Percentiles rank a stretch among this genome's conserved stretches.
Conservation (phyloP, 2,113 vertebrate genomes). For the Rutilus rutilus region DNA sequence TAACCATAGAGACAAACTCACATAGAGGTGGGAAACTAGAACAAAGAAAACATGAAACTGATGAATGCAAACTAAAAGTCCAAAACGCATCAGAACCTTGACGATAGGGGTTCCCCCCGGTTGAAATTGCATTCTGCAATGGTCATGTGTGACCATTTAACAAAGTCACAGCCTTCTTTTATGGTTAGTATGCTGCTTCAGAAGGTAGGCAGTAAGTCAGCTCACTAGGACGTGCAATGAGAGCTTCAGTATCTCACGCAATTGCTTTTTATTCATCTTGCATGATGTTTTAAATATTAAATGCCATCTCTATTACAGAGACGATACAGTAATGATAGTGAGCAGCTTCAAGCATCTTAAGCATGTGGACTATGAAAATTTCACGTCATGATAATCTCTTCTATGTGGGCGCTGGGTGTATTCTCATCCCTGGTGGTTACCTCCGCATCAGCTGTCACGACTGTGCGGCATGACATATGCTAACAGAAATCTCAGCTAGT, state of each 20-base stretch:
- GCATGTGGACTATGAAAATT: conserved; percentile 22
- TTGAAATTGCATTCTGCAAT: too few species aligned
- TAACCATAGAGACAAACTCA: too few species aligned
- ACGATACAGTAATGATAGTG: conserved; percentile 7
- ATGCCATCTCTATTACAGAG: conserved; percentile 9
- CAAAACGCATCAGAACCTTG: too few species aligned
- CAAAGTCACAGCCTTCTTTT: background rate
- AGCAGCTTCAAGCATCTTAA: background rate
- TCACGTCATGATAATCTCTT: background rate
- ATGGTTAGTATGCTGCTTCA: background rate
- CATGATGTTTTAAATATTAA: conserved; percentile 16
- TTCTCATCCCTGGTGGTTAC: conserved; percentile 24
- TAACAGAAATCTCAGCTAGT: conserved; percentile 41
- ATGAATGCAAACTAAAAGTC: too few species aligned
- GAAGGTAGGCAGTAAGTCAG: background rate
- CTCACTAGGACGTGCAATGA: background rate
- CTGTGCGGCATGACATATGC: conserved; percentile 27
- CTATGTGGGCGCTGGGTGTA: background rate
- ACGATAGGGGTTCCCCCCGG: too few species aligned
- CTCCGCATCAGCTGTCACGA: conserved; percentile 25
- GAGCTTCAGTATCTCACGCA: background rate
- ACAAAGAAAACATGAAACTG: too few species aligned
- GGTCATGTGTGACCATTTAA: background rate
- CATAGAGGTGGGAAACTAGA: too few species aligned
- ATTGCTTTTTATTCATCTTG: conserved; percentile 16